phyloP scores from a whole-genome alignment of 1,140 invertebrate genomes.

The Palaemon carinicauda region DNA sequence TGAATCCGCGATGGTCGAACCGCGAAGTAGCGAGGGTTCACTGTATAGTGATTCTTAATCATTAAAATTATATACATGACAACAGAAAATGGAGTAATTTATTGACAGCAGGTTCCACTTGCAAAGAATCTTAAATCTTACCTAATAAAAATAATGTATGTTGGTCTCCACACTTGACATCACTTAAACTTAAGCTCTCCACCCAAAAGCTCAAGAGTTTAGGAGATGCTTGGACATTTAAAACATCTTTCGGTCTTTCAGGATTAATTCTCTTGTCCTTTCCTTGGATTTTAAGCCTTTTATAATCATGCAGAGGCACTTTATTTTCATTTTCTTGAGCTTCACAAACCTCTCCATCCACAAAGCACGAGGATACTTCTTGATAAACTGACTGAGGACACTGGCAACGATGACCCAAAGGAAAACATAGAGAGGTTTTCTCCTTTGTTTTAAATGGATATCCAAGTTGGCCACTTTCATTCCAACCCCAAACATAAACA shows the following conservation, averaged over 20 bases:
- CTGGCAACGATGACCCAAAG: conserved; percentile 3
- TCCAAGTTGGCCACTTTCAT: conserved; percentile 39
- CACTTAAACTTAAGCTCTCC: conserved; percentile 7
- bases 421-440: not conserved
- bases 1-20: too few species aligned
- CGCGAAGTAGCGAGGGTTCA: too few species aligned
- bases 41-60: not conserved
- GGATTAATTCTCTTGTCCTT: not conserved
- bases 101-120: not conserved
- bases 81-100: not conserved
- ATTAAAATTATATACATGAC: not conserved
- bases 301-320: not conserved
- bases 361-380: too few species aligned
- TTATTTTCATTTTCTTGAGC: not conserved
- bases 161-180: conserved; percentile 34
- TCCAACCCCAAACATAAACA: conserved; percentile 42
- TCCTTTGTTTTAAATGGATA: conserved; percentile 5
- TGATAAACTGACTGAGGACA: conserved; percentile 5
- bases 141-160: conserved; percentile 38
- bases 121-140: not conserved
- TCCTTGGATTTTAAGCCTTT: not conserved
- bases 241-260: not conserved
- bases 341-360: too few species aligned
- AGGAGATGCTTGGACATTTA: conserved; percentile 45
- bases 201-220: conserved; percentile 35